phyloP scores from a whole-genome alignment of 1,140 invertebrate species.

The Panonychus citri region DNA sequence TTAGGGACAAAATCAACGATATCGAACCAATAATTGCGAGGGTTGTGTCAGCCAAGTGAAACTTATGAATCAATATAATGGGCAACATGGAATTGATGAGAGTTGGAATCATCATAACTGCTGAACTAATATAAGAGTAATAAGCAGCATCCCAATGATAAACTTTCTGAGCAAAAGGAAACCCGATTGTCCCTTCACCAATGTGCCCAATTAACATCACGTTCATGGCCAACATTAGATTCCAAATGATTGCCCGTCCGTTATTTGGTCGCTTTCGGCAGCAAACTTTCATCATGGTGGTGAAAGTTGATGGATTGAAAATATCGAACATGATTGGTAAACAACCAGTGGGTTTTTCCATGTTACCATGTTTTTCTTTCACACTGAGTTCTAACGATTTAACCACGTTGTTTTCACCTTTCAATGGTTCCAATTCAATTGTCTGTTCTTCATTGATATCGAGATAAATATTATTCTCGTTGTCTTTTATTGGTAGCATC shows the following conservation, averaged over 20 bases:
- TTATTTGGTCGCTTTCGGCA: neutral
- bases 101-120: neutral
- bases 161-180: neutral
- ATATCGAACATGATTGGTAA: neutral
- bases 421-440: no score
- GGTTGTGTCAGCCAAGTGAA: neutral
- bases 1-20: neutral
- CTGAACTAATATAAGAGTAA: neutral
- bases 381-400: no score
- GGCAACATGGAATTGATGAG: neutral
- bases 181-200: neutral
- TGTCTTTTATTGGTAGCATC: no score
- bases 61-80: neutral
- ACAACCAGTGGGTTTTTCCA: no score
- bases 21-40: neutral
- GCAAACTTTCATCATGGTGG: neutral
- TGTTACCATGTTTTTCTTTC: no score
- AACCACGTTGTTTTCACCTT: no score
- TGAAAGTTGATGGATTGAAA: neutral
- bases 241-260: neutral
- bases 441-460: no score
- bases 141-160: neutral
- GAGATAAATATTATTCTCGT: no score
- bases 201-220: neutral
- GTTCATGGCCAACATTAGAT: neutral